Base-by-base conservation (phyloP, 2,888 invertebrate genomes). In the Pachycephus smyrnensis region DNA sequence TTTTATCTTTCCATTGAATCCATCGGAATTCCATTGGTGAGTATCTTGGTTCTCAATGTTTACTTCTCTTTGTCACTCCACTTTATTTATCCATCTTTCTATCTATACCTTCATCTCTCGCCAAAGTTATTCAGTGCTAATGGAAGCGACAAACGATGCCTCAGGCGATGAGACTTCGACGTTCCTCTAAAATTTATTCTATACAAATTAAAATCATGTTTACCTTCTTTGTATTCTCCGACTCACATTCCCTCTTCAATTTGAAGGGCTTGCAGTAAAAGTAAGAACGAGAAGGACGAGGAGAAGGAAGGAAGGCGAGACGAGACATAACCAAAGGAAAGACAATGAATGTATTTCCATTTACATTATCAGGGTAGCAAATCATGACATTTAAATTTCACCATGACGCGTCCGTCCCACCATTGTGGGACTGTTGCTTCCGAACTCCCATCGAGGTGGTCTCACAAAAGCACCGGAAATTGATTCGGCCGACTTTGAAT, bases 341-440 rank as follows among this genome's bases (percentile, higher is more conserved):
- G 75, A 69, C 77, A 75, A 75, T 75, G 75, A 77, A 77, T 77
- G 77, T 77, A 77, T 77, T 77, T 75, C 77, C 77, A 77, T 77
- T 77, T 75, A 74, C 77, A 75, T 75, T 77, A 77, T 77, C 77
- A 71, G 71, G 35, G 71, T 69, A 35, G 69, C 40, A 75, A 75
- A 75, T 77, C 75, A 71, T 55, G 71, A 33, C 77, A 77, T 77
- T 75, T 77, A 77, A 75, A 77, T 77, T 74, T 77, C 75, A 75
- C 75, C 71, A 71, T 77, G 77, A 37, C 69, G 23, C 23, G 55
- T 23, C 23, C 23, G 23, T 55, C 55, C 9, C 55, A 23, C 23
- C 23, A 23, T 9, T 23, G 23, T 2, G 23, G 2, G 55, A 9
- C 23, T 55, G 9, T 55, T 55, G 55, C 23, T 15, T 23, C 23